Base-by-base conservation (phyloP, 1,140 invertebrate genomes). In the Pararge aegeria region DNA sequence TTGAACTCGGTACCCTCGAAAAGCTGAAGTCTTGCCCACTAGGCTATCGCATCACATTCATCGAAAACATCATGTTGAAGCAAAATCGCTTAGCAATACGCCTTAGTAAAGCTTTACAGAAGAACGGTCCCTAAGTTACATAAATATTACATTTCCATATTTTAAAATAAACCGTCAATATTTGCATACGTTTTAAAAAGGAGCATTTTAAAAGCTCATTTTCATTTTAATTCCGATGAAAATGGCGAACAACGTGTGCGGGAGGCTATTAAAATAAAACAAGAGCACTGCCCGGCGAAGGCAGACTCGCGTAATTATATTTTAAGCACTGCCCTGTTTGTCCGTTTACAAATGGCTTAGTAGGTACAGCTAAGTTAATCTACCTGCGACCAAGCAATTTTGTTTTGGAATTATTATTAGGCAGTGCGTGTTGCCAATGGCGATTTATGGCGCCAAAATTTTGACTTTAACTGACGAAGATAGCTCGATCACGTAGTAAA, bases 181-280 rank as follows among this genome's bases (percentile, higher is more conserved):
- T 40, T 40, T 40, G 38, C 38, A 40, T 16, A 40, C 38, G 38
- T 18, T 46, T 46, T 46, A 20, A 20, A 46, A 46, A 10, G 42
- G 18, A 20, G 18, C 15, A 20, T 46, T 46, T 42, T 46, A 46
- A 46, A 46, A 46, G 42, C 42, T 20, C 42, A 46, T 46, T 46
- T 46, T 46, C 42, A 46, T 46, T 46, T 46, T 46, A 46, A 46
- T 46, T 46, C 42, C 42, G 20, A 20, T 46, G 19, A 61, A 61
- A 59, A 61, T 54, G 44, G 51, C 48, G 51, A 40, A 38, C 59
- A 55, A 55, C 59, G 52, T 48, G 42, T 46, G 42, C 18, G 38
- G 24, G 27, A 55, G 30, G 52, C 44, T 55, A 61, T 61, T 55
- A 50, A 55, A 61, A 61, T 61, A 61, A 61, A 61, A 61, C 59